Evolutionary conservation across 2,888 invertebrate genomes (phyloP).

Genomic region (Fabriciana adippe): DNA sequence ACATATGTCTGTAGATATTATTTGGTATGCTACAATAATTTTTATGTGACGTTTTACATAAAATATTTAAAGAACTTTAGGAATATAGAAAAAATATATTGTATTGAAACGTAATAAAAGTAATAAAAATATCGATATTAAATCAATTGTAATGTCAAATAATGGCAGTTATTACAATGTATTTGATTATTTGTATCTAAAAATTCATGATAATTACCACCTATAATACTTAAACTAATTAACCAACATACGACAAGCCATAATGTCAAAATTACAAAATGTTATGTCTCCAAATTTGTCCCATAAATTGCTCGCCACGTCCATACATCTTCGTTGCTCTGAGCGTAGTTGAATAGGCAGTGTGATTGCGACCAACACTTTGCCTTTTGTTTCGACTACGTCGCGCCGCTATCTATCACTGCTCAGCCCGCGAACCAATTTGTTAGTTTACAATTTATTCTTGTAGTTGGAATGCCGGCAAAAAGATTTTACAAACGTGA

Average conservation of each 20-base stretch:
- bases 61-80: no score
- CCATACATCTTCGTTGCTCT: constrained; percentile 50
- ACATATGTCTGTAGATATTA: background rate
- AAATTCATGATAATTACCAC: background rate
- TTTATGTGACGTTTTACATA: no score
- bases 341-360: constrained; percentile 66
- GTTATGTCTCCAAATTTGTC: constrained; percentile 31
- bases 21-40: background rate
- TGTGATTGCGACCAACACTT: constrained; percentile 75
- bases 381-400: constrained; percentile 73
- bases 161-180: no score
- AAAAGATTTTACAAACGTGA: constrained; percentile 46
- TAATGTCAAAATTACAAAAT: constrained; percentile 26
- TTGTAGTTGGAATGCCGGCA: constrained; percentile 48
- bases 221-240: constrained; percentile 7
- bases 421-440: constrained; percentile 65
- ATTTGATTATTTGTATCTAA: no score
- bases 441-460: constrained; percentile 66
- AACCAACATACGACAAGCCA: background rate
- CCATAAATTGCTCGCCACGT: constrained; percentile 37
- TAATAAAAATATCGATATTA: no score
- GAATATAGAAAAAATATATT: no score
- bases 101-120: no score
- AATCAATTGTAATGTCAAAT: no score
- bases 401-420: constrained; percentile 73